Percentiles rank a stretch among this genome's conserved stretches.
These are phyloP conservation scores for Heliothis peltigera DNA, from an alignment of 2,888 invertebrate genomes.

Conservation along the genomic window DNA sequence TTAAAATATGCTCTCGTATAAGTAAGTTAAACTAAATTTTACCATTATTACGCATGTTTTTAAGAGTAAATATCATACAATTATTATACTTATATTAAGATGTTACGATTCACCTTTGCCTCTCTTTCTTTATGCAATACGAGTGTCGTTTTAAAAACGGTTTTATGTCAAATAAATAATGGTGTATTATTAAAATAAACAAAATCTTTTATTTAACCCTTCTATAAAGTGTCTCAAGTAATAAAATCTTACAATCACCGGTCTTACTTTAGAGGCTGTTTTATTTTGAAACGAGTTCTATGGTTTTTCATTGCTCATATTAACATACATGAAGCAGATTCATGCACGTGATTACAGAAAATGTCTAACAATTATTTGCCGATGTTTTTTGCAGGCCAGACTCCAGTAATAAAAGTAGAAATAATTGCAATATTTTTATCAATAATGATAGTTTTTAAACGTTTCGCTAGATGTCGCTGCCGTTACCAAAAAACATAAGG, in stretches of 20 bases:
- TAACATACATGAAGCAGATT: too few relatives aligned
- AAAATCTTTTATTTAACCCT: constrained; percentile 61
- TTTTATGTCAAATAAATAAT: constrained; percentile 87
- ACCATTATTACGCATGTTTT: constrained; percentile 76
- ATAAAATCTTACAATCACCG: too few relatives aligned
- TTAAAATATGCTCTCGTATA: constrained; percentile 72
- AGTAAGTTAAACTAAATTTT: constrained; percentile 65
- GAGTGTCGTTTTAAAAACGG: constrained; percentile 89
- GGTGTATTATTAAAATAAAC: constrained; percentile 80
- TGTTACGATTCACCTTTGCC: constrained; percentile 85
- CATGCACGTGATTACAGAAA: too few relatives aligned
- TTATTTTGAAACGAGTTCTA: too few relatives aligned
- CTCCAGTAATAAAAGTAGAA: too few relatives aligned
- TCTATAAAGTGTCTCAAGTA: not conserved
- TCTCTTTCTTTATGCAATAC: constrained; percentile 86
- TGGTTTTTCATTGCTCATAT: too few relatives aligned
- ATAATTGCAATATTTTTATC: too few relatives aligned
- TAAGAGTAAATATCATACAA: constrained; percentile 70
- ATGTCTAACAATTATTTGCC: too few relatives aligned
- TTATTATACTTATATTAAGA: constrained; percentile 68
- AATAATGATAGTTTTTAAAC: too few relatives aligned
- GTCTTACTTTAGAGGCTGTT: too few relatives aligned
- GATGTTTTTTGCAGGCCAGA: too few relatives aligned
- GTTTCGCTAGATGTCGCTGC: too few relatives aligned
- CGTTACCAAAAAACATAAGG: not conserved